Percentiles rank a stretch among this genome's conserved stretches.
Conservation (phyloP, 2,888 invertebrate species). For the Trissolcus brochymenae region DNA sequence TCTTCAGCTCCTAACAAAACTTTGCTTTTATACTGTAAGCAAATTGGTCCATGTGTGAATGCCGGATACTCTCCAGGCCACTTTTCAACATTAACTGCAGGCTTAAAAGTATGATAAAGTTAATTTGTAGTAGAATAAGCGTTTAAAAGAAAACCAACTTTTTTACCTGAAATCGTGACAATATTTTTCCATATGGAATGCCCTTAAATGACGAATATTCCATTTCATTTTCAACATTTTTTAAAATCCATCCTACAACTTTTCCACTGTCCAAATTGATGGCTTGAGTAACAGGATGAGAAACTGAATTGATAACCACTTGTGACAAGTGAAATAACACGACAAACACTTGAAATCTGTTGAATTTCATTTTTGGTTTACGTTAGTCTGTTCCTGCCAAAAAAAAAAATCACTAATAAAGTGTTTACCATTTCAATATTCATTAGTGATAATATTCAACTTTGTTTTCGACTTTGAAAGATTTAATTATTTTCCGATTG, state of each 20-base stretch:
- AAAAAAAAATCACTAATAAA: no score
- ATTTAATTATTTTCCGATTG: no score
- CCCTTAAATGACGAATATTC: constrained; percentile 23
- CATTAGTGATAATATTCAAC: no score
- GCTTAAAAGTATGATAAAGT: constrained; percentile 5
- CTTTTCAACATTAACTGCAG: constrained; percentile 11
- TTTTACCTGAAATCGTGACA: constrained; percentile 19
- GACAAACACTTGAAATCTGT: no score
- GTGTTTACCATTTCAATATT: no score
- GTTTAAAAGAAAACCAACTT: not conserved
- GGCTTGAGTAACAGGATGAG: no score
- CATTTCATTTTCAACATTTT: constrained; percentile 4
- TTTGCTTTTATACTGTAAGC: constrained; percentile 5
- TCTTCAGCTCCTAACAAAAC: constrained; percentile 11
- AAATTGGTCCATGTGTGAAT: constrained; percentile 10
- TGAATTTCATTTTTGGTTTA: no score
- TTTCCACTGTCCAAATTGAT: constrained; percentile 2
- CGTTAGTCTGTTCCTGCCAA: no score
- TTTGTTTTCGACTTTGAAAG: no score
- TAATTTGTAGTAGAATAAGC: not conserved
- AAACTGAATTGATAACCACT: no score
- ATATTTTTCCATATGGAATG: constrained; percentile 19
- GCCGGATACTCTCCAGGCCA: constrained; percentile 7
- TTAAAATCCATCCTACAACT: constrained; percentile 4
- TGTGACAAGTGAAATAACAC: no score